phyloP scores from a whole-genome alignment of 1,140 invertebrate species.

The Heterodera schachtii region DNA sequence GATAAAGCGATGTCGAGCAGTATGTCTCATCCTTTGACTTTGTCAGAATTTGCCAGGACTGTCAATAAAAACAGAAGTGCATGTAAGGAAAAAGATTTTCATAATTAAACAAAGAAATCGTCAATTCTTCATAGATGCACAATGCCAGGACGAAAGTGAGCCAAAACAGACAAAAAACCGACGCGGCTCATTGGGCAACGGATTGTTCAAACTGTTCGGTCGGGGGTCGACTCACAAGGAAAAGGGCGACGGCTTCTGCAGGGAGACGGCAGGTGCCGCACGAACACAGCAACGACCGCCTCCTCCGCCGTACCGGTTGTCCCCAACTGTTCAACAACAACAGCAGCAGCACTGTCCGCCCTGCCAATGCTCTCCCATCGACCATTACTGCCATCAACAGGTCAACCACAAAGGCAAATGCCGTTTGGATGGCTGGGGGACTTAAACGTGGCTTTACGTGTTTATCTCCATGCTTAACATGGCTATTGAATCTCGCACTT shows the following conservation, averaged over 20 bases:
- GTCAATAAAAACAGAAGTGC: neutral
- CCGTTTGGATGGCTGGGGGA: too few relatives aligned
- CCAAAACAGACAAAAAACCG: neutral
- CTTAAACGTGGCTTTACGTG: too few relatives aligned
- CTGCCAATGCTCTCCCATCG: neutral
- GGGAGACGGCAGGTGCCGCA: neutral
- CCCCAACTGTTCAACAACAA: neutral
- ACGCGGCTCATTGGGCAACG: slow-evolving; percentile 21
- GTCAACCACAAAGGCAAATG: neutral
- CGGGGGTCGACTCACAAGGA: slow-evolving; percentile 10
- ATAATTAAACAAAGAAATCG: neutral
- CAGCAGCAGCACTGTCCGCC: neutral
- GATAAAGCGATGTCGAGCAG: neutral
- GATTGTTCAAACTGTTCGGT: slow-evolving; percentile 27
- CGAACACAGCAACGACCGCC: neutral
- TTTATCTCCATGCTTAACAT: neutral
- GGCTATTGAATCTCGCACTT: neutral
- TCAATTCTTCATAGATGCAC: neutral
- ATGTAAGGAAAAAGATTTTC: neutral
- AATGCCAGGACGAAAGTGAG: neutral
- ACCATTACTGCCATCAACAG: neutral
- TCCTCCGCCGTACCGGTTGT: neutral
- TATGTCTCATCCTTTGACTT: neutral
- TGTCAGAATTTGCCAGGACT: neutral
- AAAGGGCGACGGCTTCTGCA: neutral